These are phyloP conservation scores for Syrmaticus mikado DNA, from an alignment of 2,113 vertebrate species.

Conservation along the genomic window DNA sequence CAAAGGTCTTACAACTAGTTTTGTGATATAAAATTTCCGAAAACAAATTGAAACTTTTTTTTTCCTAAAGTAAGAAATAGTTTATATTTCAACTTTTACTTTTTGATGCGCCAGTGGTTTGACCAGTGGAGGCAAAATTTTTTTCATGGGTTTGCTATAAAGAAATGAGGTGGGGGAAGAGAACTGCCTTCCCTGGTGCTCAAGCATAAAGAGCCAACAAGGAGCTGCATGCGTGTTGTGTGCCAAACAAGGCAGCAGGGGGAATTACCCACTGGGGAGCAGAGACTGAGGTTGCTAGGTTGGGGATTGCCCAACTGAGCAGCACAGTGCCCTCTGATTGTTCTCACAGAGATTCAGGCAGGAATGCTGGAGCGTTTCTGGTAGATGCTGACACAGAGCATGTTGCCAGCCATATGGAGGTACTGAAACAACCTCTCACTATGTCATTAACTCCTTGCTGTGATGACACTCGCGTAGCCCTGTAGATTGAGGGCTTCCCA, in stretches of 20 bases:
- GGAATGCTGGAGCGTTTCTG: neutral
- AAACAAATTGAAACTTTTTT: neutral
- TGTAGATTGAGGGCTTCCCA: neutral
- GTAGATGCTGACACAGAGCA: neutral
- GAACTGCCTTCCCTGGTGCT: neutral
- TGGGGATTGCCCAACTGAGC: neutral
- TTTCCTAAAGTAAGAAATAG: neutral
- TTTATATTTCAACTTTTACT: neutral
- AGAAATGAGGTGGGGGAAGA: neutral
- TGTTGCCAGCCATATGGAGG: neutral
- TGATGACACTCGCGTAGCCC: neutral
- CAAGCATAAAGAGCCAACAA: neutral
- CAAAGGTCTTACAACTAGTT: neutral
- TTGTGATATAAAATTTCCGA: neutral
- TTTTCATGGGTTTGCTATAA: neutral
- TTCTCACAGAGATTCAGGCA: accelerated
- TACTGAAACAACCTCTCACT: neutral
- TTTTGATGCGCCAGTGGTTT: neutral
- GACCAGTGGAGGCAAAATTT: neutral
- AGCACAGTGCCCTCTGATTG: accelerated
- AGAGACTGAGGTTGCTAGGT: neutral
- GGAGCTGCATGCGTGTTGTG: accelerated
- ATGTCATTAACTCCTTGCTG: neutral
- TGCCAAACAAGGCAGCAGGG: neutral
- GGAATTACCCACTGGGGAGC: neutral